Evolutionary conservation across 2,888 invertebrate species (phyloP), one percentile per base, ranked within the genome.

Genomic region (Sepioteuthis lessoniana): DNA sequence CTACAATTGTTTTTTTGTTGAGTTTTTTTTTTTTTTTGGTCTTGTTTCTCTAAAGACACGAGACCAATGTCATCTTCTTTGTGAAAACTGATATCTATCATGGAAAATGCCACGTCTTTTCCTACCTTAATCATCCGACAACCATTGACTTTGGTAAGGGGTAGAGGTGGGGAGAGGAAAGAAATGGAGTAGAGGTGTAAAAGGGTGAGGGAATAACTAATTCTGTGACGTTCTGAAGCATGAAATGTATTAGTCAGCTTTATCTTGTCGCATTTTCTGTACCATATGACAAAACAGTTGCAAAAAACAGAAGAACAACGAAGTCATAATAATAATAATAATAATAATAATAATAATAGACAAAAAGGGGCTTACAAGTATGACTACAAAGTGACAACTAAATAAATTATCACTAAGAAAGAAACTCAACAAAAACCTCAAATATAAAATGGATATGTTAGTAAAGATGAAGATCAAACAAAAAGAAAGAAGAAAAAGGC

Each of bases 21-120:
- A n/a, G n/a, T n/a, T n/a, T n/a, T 55, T 55, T 55, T 55, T 55
- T 25, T 50, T 50, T 50, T 21, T 50, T 50, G 25, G n/a, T 76
- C 76, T n/a, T n/a, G 13, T 19, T 76, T 76, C 76, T n/a, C 35
- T n/a, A 16, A 76, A 76, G 76, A 76, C 76, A 76, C 5, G n/a
- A 16, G n/a, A 76, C 76, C n/a, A 76, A 76, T 76, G 76, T 76
- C 76, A 76, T 76, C 76, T 76, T 76, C 55, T 55, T 76, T 76
- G 76, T 35, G 76, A 76, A 76, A 76, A 76, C 76, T 35, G 76
- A 76, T 76, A 76, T 76, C n/a, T 76, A 76, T 76, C 76, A 76
- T 31, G 10, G 76, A 76, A 76, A n/a, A 13, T 76, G 35, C 76
- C n/a, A 76, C n/a, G 76, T 76, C 76, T 76, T 76, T 76, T 28